Percentiles rank a stretch among this genome's conserved stretches.
phyloP scores from a whole-genome alignment of 2,888 invertebrate species.

The Piscicola geometra region DNA sequence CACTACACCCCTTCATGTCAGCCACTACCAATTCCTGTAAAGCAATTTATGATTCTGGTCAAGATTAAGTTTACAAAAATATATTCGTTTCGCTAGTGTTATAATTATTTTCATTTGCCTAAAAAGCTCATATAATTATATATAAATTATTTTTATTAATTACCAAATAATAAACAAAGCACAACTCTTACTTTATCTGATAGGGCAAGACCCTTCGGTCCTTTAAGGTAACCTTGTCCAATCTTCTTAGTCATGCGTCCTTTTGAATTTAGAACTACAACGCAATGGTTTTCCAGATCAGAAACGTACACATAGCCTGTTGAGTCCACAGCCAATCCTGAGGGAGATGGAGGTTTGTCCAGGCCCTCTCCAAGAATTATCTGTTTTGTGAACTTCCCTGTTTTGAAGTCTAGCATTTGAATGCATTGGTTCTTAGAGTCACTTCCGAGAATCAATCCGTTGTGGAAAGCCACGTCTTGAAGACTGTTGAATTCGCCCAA shows the following conservation, averaged over 20 bases:
- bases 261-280: constrained; percentile 15
- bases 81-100: background rate
- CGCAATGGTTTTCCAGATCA: constrained; percentile 25
- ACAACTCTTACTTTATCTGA: constrained; percentile 6
- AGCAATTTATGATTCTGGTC: background rate
- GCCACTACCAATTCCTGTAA: constrained; percentile 16
- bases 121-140: background rate
- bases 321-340: constrained; percentile 3
- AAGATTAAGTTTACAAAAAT: background rate
- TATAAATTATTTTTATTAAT: too few species aligned
- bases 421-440: constrained; percentile 23
- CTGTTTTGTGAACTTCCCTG: constrained; percentile 9
- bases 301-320: constrained; percentile 14
- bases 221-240: constrained; percentile 4
- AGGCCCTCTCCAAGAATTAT: background rate
- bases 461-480: constrained; percentile 17
- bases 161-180: background rate
- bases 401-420: background rate
- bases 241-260: constrained; percentile 13
- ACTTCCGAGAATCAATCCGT: constrained; percentile 2
- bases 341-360: background rate
- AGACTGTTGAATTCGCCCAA: constrained; percentile 24
- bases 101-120: background rate
- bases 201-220: constrained; percentile 21
- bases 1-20: constrained; percentile 25